These are phyloP conservation scores for Podarcis raffonei DNA, from an alignment of 2,113 vertebrate species.

Conservation along the genomic window DNA sequence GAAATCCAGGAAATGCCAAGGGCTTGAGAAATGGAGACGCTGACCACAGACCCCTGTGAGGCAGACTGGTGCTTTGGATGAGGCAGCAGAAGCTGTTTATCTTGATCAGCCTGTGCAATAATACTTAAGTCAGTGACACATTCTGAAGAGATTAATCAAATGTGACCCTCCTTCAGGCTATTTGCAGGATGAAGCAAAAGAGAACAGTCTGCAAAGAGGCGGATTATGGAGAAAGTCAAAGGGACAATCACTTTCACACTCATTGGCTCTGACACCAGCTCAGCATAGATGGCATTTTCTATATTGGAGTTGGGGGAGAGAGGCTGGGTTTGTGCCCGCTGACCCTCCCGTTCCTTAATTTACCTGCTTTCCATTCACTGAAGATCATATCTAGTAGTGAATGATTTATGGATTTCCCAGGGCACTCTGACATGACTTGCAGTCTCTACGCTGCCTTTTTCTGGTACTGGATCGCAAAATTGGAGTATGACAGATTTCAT, in stretches of 20 bases:
- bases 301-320: no score
- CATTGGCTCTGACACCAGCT: constrained; percentile 12
- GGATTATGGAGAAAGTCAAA: constrained; percentile 35
- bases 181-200: constrained; percentile 66
- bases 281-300: neutral
- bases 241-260: constrained; percentile 47
- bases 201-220: constrained; percentile 27
- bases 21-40: neutral
- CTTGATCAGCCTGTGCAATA: constrained; percentile 53
- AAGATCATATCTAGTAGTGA: neutral
- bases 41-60: neutral
- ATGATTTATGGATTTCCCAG: neutral
- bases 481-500: neutral
- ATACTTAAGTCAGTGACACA: constrained; percentile 40
- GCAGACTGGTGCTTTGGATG: constrained; percentile 10
- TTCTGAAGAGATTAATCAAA: constrained; percentile 64
- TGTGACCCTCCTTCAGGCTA: constrained; percentile 62
- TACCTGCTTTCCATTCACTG: neutral
- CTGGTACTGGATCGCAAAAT: neutral
- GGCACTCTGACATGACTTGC: neutral
- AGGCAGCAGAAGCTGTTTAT: constrained; percentile 36
- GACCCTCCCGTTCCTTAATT: neutral
- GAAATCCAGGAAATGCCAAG: neutral
- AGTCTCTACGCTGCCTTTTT: neutral
- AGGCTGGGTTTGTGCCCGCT: neutral